Evolutionary conservation across 2,888 invertebrate species (phyloP).

Genomic region (Venustoraphidia nigricollis): DNA sequence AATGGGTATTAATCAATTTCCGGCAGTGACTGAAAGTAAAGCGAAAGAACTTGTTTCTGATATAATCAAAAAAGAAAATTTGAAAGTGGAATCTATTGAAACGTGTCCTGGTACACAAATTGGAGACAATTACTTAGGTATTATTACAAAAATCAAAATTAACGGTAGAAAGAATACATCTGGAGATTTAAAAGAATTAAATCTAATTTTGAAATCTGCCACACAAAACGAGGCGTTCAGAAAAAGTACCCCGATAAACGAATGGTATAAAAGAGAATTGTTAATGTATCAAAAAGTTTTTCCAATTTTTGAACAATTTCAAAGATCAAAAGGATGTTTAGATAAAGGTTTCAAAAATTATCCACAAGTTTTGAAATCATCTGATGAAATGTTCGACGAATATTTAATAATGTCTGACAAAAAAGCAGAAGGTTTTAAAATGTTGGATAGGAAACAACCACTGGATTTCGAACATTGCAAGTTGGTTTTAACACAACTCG

Average conservation of each 20-base stretch:
- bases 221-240: constrained; percentile 13
- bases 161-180: neutral
- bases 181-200: constrained; percentile 4
- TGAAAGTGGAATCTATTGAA: no score
- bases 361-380: no score
- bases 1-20: no score
- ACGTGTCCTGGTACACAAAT: neutral
- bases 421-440: no score
- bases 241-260: constrained; percentile 11
- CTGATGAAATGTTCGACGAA: neutral
- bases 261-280: constrained; percentile 16
- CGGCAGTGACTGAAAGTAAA: no score
- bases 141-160: constrained; percentile 10
- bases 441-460: constrained; percentile 7
- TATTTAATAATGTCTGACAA: constrained; percentile 1
- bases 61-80: no score
- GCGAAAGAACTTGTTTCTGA: no score
- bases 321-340: constrained; percentile 5
- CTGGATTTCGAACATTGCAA: constrained; percentile 18
- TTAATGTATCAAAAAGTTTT: constrained; percentile 17
- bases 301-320: constrained; percentile 13
- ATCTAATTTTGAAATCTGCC: constrained; percentile 18
- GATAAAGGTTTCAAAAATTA: no score
- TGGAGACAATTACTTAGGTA: constrained; percentile 12
- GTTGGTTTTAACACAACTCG: constrained; percentile 18